phyloP scores from a whole-genome alignment of 2,888 invertebrate genomes.

The Drosophila helvetica region DNA sequence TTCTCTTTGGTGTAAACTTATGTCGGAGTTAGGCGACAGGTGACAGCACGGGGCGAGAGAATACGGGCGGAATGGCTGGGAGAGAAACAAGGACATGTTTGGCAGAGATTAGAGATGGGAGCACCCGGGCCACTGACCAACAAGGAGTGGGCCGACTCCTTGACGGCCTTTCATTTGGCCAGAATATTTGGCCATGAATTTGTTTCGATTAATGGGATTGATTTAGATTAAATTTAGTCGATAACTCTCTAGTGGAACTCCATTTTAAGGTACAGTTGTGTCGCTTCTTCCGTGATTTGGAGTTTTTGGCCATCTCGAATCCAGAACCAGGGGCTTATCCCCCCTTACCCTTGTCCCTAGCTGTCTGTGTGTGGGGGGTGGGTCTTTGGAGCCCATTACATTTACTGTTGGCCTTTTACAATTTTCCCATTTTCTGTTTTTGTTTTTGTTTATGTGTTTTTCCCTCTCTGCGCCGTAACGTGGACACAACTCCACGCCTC shows the following conservation, averaged over 20 bases:
- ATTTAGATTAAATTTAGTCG: neutral
- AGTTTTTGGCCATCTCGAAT: neutral
- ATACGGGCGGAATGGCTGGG: neutral
- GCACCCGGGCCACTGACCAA: neutral
- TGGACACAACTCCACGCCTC: neutral
- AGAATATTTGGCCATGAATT: neutral
- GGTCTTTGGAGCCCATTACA: slow-evolving; percentile 25
- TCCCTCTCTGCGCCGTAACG: neutral
- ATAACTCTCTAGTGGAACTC: neutral
- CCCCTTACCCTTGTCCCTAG: slow-evolving; percentile 38
- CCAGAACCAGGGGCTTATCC: neutral
- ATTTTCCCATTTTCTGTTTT: neutral
- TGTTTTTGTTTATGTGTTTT: slow-evolving; percentile 2
- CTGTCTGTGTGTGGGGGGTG: slow-evolving; percentile 18
- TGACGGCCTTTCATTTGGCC: neutral
- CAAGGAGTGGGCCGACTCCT: neutral
- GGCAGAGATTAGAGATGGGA: slow-evolving; percentile 3
- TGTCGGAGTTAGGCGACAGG: slow-evolving; percentile 33
- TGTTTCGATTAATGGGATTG: neutral
- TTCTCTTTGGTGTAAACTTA: slow-evolving; percentile 43
- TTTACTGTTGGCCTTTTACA: slow-evolving; percentile 31
- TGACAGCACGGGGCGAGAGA: slow-evolving; percentile 1
- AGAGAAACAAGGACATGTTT: neutral
- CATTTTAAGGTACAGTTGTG: neutral
- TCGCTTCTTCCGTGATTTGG: neutral